A percentile compares a stretch with the other conserved stretches of the same genome.
Evolutionary conservation across 2,113 vertebrate genomes (phyloP).

Genomic region (Apodemus sylvaticus): DNA sequence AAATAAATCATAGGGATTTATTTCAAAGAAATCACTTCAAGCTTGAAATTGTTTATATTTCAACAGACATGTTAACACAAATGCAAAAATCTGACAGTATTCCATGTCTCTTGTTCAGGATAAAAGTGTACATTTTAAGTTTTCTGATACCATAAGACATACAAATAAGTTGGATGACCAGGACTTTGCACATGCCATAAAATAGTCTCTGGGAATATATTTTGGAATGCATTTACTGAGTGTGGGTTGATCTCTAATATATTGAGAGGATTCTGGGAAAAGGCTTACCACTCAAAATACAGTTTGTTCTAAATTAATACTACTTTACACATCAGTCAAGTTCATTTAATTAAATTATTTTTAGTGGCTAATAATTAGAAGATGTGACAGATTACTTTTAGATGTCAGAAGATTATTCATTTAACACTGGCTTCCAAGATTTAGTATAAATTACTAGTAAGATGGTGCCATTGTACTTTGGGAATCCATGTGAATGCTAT

Average conservation of each 20-base stretch:
- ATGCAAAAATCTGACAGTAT: not conserved
- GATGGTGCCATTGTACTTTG: not conserved
- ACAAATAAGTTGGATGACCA: not conserved
- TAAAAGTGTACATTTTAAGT: not conserved
- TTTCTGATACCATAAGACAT: not conserved
- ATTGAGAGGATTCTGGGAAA: not conserved
- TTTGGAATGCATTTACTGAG: not conserved
- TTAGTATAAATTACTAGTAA: not conserved
- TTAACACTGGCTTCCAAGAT: not conserved
- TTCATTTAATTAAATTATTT: not conserved
- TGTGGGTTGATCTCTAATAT: not conserved
- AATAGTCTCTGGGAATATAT: not conserved
- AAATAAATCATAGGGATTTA: not conserved
- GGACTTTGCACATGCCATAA: not conserved
- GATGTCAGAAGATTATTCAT: not conserved
- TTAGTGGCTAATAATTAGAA: slow-evolving; percentile 18
- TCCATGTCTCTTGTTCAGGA: not conserved
- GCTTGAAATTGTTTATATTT: not conserved
- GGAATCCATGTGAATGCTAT: not conserved
- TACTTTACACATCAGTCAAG: slow-evolving; percentile 14
- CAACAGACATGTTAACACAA: not conserved
- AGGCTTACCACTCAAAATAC: not conserved
- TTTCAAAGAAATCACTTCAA: not conserved
- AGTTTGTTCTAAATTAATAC: slow-evolving; percentile 4
- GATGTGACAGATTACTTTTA: not conserved